phyloP scores from a whole-genome alignment of 2,113 vertebrate genomes.

The Mus musculus region DNA sequence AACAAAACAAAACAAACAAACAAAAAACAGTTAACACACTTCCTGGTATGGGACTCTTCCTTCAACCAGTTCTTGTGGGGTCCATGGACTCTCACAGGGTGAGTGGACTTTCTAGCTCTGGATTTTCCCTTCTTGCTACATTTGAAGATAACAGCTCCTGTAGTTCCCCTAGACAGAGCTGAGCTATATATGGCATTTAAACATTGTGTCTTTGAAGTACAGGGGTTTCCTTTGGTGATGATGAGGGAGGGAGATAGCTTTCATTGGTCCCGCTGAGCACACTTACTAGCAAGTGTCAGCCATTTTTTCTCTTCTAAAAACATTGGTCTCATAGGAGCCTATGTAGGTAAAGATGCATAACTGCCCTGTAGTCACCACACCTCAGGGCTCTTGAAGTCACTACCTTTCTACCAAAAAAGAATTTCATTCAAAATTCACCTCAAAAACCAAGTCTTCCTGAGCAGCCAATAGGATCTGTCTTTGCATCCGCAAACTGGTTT shows the following conservation, averaged over 20 bases:
- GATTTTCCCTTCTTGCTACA: constrained; percentile 21
- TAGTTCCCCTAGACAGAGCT: background rate
- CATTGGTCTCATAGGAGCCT: background rate
- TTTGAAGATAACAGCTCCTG: background rate
- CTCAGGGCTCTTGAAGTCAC: background rate
- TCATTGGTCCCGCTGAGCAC: background rate
- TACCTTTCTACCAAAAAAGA: background rate
- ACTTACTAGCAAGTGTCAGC: background rate
- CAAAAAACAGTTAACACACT: constrained; percentile 1
- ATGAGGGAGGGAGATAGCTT: background rate
- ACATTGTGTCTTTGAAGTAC: background rate
- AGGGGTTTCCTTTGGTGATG: background rate
- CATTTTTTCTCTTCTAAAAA: constrained; percentile 44
- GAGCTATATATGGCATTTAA: constrained; percentile 1
- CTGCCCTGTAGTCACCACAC: background rate
- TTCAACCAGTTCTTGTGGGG: constrained; percentile 1
- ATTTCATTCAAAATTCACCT: background rate
- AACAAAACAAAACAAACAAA: too few species aligned
- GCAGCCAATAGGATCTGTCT: background rate
- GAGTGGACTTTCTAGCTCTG: background rate
- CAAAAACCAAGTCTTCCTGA: background rate
- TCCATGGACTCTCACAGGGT: background rate
- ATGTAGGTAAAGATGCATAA: background rate
- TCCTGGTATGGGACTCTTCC: background rate
- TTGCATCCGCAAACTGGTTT: background rate